Evolutionary conservation across 2,113 vertebrate genomes (phyloP).

Genomic region (Calidris pygmaea): DNA sequence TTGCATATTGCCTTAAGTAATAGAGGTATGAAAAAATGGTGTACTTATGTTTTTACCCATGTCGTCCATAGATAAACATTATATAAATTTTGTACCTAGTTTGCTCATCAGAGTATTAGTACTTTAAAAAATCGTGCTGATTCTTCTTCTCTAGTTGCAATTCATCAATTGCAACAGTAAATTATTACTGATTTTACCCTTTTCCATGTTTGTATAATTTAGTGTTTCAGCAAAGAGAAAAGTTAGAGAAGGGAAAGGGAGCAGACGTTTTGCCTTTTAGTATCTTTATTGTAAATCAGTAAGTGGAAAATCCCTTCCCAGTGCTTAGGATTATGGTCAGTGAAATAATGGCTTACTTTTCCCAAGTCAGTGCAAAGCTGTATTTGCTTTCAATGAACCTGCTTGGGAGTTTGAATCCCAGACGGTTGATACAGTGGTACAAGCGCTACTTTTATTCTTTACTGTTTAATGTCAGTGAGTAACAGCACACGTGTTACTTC

Average conservation of each 20-base stretch:
- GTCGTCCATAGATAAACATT: neutral
- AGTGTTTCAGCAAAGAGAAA: neutral
- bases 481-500: neutral
- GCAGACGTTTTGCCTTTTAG: neutral
- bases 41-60: neutral
- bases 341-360: neutral
- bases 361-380: neutral
- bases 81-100: neutral
- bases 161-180: neutral
- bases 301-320: neutral
- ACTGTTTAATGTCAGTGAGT: neutral
- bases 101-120: neutral
- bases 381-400: neutral
- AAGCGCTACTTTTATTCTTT: neutral
- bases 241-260: neutral
- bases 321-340: neutral
- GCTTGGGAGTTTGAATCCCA: neutral
- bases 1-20: neutral
- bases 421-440: neutral
- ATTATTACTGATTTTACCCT: neutral
- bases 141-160: neutral
- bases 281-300: neutral
- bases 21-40: neutral
- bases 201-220: neutral
- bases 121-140: neutral